A percentile compares a stretch with the other conserved stretches of the same genome.
Conservation (phyloP, 2,888 invertebrate species). For the Saturnia japonica region DNA sequence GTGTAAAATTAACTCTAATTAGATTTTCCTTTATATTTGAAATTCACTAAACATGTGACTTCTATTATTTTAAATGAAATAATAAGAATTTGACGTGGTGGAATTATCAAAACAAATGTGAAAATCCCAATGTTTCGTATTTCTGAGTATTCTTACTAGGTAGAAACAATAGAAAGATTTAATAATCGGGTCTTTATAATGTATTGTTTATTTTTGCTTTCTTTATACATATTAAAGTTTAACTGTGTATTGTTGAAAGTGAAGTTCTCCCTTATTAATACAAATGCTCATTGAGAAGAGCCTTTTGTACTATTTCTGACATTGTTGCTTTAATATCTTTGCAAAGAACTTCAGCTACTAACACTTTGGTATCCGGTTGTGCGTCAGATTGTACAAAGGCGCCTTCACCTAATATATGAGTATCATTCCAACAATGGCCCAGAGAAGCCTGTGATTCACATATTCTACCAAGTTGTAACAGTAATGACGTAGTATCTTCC, state of each 20-base stretch:
- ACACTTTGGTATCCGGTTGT: constrained; percentile 71
- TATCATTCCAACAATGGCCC: constrained; percentile 81
- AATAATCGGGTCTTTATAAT: background rate
- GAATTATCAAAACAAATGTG: no score
- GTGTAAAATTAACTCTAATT: no score
- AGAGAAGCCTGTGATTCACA: constrained; percentile 92
- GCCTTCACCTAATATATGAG: constrained; percentile 71
- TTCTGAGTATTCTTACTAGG: no score
- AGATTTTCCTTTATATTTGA: no score
- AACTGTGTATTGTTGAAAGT: background rate
- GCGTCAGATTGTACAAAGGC: constrained; percentile 70
- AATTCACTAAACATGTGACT: no score
- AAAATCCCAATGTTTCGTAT: no score
- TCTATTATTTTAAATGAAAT: no score
- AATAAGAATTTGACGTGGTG: no score
- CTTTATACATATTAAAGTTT: background rate
- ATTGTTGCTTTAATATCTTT: constrained; percentile 81
- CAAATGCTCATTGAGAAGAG: constrained; percentile 84
- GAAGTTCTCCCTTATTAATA: constrained; percentile 62
- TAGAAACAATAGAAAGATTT: background rate
- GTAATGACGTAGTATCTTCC: constrained; percentile 92
- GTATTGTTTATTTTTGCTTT: background rate
- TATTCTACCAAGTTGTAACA: constrained; percentile 93
- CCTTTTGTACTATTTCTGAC: constrained; percentile 83
- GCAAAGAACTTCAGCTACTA: constrained; percentile 75